Conservation (phyloP, 2,888 invertebrate species). For the Dendrolimus houi region DNA sequence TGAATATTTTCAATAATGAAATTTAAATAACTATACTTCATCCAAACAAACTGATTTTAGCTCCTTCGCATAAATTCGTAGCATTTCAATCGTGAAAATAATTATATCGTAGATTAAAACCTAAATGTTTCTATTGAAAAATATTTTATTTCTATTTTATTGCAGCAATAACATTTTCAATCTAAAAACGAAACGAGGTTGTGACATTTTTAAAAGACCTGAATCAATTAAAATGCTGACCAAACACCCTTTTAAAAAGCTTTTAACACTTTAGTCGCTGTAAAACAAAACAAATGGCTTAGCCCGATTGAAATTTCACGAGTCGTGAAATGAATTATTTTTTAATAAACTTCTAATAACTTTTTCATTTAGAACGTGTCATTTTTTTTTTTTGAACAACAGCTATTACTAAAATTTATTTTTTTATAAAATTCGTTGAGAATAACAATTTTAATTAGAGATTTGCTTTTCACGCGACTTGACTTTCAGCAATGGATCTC, state of each 20-base stretch:
- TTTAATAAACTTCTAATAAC: neutral
- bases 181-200: neutral
- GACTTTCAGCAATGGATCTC: no score
- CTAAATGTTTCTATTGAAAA: neutral
- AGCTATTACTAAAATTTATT: no score
- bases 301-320: neutral
- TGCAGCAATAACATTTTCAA: neutral
- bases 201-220: neutral
- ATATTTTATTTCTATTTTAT: neutral
- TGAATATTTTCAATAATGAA: no score
- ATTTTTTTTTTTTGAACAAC: neutral
- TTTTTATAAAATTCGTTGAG: no score
- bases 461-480: no score
- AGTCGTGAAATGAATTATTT: neutral
- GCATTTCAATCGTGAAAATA: conserved; percentile 8
- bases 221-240: neutral
- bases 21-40: neutral
- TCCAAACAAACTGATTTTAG: neutral
- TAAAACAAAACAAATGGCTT: neutral
- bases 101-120: conserved; percentile 3
- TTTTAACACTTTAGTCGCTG: neutral
- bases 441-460: no score
- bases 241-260: neutral
- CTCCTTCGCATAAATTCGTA: neutral
- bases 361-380: neutral